phyloP scores from a whole-genome alignment of 1,140 invertebrate species.

The Micrasema longulum region DNA sequence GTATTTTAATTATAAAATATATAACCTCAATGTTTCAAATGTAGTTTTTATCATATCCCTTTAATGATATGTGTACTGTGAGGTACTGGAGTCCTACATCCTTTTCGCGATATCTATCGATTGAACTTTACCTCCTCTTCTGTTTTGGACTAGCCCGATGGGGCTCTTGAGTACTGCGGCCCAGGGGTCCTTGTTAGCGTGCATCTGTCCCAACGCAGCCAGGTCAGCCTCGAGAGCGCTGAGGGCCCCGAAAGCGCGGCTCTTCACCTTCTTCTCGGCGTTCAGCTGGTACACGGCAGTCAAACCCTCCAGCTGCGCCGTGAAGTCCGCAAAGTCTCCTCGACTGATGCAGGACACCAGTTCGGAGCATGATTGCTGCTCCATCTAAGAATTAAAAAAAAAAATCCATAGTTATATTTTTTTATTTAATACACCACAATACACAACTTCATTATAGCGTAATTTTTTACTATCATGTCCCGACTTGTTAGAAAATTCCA shows the following conservation, averaged over 20 bases:
- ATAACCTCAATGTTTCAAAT: no score
- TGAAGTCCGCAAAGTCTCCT: conserved; percentile 93
- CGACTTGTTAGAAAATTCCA: no score
- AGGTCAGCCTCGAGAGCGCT: conserved; percentile 93
- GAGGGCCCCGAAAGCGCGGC: conserved; percentile 91
- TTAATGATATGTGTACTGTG: no score
- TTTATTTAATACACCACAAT: no score
- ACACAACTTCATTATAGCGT: no score
- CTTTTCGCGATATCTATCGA: no score
- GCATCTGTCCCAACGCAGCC: conserved; percentile 83
- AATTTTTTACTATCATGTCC: no score
- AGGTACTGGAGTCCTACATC: no score
- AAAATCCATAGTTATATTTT: no score
- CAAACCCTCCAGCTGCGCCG: conserved; percentile 90
- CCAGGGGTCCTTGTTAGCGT: conserved; percentile 85
- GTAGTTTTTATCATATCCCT: no score
- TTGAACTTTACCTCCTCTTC: conserved; percentile 81
- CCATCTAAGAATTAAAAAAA: no score
- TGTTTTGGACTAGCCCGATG: conserved; percentile 84
- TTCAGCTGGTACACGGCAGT: conserved; percentile 93
- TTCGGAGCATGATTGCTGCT: conserved; percentile 87
- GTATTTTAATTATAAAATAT: no score
- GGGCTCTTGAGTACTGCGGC: conserved; percentile 90
- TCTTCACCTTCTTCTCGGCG: conserved; percentile 94
- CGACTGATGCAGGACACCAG: conserved; percentile 82